Evolutionary conservation across 2,113 vertebrate species (phyloP).

Genomic region (Gobius niger): DNA sequence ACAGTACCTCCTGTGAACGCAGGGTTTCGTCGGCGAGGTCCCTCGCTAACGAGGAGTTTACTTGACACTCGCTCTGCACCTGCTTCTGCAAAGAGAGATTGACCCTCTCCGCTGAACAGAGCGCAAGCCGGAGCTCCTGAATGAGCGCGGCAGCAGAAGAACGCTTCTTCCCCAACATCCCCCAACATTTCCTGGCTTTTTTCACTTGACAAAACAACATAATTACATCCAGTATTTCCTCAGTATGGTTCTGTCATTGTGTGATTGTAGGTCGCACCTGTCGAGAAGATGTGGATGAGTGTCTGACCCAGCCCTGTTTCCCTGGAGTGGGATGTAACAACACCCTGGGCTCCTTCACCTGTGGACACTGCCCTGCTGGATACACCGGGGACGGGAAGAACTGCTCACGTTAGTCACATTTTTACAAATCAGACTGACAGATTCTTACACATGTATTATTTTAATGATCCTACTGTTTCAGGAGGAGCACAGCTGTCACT

Average conservation of each 20-base stretch:
- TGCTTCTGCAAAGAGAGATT: too few species aligned
- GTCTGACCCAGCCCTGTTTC: conserved; percentile 80
- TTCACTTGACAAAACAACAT: too few species aligned
- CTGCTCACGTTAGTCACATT: conserved; percentile 67
- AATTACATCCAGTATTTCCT: not conserved
- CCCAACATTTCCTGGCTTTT: too few species aligned
- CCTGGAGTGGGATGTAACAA: conserved; percentile 81
- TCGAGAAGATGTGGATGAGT: conserved; percentile 86
- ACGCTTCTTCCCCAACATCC: too few species aligned
- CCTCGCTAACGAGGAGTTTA: too few species aligned
- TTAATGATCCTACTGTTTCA: not conserved
- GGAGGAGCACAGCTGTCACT: conserved; percentile 10
- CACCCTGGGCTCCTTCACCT: conserved; percentile 83
- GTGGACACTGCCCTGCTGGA: conserved; percentile 81
- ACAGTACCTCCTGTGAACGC: too few species aligned
- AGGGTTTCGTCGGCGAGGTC: too few species aligned
- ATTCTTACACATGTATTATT: not conserved
- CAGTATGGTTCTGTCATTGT: not conserved
- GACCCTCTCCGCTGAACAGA: too few species aligned
- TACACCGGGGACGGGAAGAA: conserved; percentile 79
- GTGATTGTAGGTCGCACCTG: conserved; percentile 79
- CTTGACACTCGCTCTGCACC: too few species aligned
- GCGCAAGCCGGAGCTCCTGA: too few species aligned
- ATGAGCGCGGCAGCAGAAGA: too few species aligned
- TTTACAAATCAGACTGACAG: too few species aligned